phyloP scores from a whole-genome alignment of 2,113 vertebrate species.

The Myotis brandtii region DNA sequence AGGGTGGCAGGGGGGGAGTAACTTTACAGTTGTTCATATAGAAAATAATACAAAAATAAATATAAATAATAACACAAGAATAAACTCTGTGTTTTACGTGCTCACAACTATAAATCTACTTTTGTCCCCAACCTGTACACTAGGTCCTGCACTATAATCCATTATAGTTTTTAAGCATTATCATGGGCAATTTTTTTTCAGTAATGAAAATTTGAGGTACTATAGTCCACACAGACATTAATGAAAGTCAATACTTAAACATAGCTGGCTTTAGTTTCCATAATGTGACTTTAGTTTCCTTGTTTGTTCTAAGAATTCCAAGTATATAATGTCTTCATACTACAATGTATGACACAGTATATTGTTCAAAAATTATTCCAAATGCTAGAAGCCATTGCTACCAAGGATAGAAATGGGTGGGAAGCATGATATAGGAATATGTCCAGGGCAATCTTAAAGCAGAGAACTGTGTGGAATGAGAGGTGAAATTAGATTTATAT shows the following conservation, averaged over 20 bases:
- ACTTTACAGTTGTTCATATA: no score
- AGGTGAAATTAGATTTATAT: constrained; percentile 26
- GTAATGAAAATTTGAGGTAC: neutral
- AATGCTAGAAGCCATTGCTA: neutral
- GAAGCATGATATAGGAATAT: neutral
- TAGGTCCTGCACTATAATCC: neutral
- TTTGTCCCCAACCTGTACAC: neutral
- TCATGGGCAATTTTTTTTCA: neutral
- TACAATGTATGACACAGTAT: neutral
- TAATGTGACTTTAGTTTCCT: neutral
- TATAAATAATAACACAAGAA: no score
- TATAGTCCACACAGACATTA: neutral
- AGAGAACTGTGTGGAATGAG: neutral
- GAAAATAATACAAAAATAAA: no score
- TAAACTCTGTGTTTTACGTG: no score
- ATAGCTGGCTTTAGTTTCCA: neutral
- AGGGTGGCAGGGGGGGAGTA: no score
- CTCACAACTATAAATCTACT: no score
- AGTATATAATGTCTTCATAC: neutral
- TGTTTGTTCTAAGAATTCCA: neutral
- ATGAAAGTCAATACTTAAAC: neutral
- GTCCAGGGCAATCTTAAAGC: neutral
- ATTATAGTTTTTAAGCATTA: neutral
- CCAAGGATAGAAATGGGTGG: neutral
- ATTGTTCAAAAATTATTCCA: neutral